Conservation (phyloP, 2,113 vertebrate species). For the pig (Sus scrofa) region T2T-Sscrofa CM000813.6:145592501-145593000, state of each 20-base stretch:
- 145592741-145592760: neutral
- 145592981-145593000: neutral
- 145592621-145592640: neutral
- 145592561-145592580: neutral
- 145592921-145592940: neutral
- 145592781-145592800: accelerated
- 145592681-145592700: neutral
- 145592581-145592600: neutral
- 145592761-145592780: neutral
- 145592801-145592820: too few relatives aligned
- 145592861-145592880: accelerated
- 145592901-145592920: accelerated
- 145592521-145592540: neutral
- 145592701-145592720: neutral
- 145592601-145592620: neutral
- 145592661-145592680: accelerated
- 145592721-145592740: neutral
- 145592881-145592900: neutral
- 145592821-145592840: neutral
- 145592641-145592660: too few relatives aligned
- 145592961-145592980: neutral
- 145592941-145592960: neutral
- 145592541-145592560: neutral
- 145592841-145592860: neutral
- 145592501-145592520: neutral